A percentile compares a stretch with the other conserved stretches of the same genome.
Evolutionary conservation across 1,140 invertebrate species (phyloP).

Genomic region (Leptinotarsa lineolata): DNA sequence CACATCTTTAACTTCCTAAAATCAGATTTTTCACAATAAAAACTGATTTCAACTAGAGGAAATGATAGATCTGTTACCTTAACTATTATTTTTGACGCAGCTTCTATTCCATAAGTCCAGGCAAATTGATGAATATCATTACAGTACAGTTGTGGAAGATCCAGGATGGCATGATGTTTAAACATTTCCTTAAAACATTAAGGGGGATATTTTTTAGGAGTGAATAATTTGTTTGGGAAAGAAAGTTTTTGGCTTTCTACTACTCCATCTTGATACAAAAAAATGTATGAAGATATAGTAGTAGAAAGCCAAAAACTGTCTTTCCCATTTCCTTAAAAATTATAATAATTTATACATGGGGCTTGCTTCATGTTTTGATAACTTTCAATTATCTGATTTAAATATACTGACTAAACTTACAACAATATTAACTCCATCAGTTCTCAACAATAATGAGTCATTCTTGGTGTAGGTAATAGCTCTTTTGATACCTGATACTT

Average conservation of each 20-base stretch:
- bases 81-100: constrained; percentile 86
- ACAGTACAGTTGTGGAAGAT: constrained; percentile 81
- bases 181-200: constrained; percentile 34
- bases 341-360: background rate
- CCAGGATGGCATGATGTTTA: constrained; percentile 35
- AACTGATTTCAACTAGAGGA: constrained; percentile 14
- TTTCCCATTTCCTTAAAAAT: no score
- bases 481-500: constrained; percentile 80
- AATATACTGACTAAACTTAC: constrained; percentile 55
- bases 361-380: background rate
- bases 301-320: no score
- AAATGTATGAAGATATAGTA: no score
- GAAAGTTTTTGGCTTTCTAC: no score
- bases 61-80: constrained; percentile 52
- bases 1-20: constrained; percentile 83
- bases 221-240: no score
- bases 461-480: constrained; percentile 74
- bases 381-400: no score
- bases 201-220: no score
- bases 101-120: constrained; percentile 93
- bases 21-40: background rate
- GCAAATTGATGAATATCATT: constrained; percentile 95
- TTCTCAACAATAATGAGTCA: constrained; percentile 73
- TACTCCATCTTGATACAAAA: no score
- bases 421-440: constrained; percentile 92